Percentiles rank a stretch among this genome's conserved stretches.
Conservation (phyloP, 1,140 invertebrate species). For the Centruroides vittatus region DNA sequence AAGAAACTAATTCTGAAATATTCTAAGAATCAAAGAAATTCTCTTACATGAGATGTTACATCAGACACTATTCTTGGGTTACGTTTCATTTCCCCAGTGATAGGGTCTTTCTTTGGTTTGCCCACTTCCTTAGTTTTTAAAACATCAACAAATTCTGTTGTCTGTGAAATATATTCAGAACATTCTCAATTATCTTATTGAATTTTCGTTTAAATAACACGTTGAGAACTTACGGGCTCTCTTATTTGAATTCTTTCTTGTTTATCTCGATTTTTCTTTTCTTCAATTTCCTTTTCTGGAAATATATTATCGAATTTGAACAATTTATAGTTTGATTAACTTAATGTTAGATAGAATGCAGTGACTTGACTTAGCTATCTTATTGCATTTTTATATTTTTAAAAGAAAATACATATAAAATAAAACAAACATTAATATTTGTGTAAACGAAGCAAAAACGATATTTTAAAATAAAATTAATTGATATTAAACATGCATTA, state of each 20-base stretch:
- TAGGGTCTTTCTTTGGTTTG: slow-evolving; percentile 14
- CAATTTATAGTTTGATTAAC: too few species aligned
- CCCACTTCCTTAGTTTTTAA: background rate
- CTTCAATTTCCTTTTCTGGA: slow-evolving; percentile 17
- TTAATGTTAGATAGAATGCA: too few species aligned
- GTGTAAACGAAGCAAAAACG: too few species aligned
- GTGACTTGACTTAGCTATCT: too few species aligned
- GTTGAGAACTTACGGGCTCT: slow-evolving; percentile 5
- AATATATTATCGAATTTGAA: background rate
- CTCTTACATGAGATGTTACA: slow-evolving; percentile 10
- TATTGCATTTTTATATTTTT: too few species aligned
- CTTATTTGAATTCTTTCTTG: slow-evolving; percentile 9
- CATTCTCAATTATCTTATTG: background rate
- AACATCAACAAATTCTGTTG: background rate
- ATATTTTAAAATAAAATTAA: too few species aligned
- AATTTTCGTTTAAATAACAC: background rate
- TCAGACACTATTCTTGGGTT: slow-evolving; percentile 10
- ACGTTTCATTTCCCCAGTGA: slow-evolving; percentile 14
- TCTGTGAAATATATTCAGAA: background rate
- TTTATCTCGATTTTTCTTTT: slow-evolving; percentile 7
- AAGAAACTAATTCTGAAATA: too few species aligned
- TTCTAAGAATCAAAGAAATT: too few species aligned
- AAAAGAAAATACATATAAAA: too few species aligned
- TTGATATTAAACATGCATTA: too few species aligned
- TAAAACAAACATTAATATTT: too few species aligned